phyloP scores from a whole-genome alignment of 2,797 vertebrate genomes.

The Tangara arthus region DNA sequence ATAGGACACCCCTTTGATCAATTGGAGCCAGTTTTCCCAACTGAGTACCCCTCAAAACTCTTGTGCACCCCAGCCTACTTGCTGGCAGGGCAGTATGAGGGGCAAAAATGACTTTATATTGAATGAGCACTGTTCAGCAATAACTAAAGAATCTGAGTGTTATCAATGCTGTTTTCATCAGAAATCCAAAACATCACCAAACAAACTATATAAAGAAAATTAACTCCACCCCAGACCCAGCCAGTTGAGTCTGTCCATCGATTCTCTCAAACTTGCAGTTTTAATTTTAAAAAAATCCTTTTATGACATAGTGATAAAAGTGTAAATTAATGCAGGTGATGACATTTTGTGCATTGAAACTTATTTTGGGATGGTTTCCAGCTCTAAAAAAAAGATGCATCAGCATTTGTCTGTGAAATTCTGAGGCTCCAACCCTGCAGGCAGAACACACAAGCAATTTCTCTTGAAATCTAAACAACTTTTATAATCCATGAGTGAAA shows the following conservation, averaged over 20 bases:
- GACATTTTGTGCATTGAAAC: not conserved
- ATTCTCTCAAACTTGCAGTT: not conserved
- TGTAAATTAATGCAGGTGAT: not conserved
- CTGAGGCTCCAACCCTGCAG: not conserved
- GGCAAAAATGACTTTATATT: not conserved
- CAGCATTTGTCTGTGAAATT: not conserved
- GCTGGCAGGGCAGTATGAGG: not conserved
- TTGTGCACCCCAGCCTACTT: not conserved
- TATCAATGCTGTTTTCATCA: not conserved
- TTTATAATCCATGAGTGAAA: not conserved
- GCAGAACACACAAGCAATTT: not conserved
- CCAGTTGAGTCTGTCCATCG: not conserved
- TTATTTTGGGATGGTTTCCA: not conserved
- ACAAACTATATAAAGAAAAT: not conserved
- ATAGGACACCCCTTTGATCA: not conserved
- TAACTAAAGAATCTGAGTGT: not conserved
- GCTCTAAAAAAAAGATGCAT: not conserved
- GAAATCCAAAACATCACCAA: not conserved
- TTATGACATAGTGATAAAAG: not conserved
- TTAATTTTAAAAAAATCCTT: not conserved
- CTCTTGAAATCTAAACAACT: not conserved
- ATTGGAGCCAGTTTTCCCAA: not conserved
- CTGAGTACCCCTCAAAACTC: not conserved
- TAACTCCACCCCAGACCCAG: not conserved
- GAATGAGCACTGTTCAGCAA: not conserved